These are phyloP conservation scores for Achroia grisella DNA, from an alignment of 1,140 invertebrate species.

Conservation along the genomic window DNA sequence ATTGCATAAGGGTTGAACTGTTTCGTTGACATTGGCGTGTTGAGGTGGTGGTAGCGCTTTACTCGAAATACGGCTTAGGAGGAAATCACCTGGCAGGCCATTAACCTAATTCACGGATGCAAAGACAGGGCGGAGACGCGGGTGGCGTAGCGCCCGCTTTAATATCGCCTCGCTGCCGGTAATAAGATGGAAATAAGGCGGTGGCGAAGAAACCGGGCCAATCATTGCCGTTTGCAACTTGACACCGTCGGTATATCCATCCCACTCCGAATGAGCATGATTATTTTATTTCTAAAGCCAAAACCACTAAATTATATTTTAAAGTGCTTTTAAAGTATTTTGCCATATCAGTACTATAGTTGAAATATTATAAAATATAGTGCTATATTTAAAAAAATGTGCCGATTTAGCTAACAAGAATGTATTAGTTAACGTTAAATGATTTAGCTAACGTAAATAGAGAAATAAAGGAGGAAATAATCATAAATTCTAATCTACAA, in stretches of 20 bases:
- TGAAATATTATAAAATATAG: too few species aligned
- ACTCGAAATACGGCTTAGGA: slow-evolving; percentile 62
- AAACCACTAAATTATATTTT: too few species aligned
- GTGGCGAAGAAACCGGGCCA: slow-evolving; percentile 57
- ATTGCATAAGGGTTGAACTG: slow-evolving; percentile 21
- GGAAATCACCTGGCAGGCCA: slow-evolving; percentile 71
- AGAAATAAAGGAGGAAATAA: too few species aligned
- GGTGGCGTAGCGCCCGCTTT: slow-evolving; percentile 59
- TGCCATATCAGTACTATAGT: too few species aligned
- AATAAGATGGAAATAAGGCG: slow-evolving; percentile 72
- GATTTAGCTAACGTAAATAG: too few species aligned
- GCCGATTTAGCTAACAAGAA: too few species aligned
- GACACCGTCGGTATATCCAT: slow-evolving; percentile 17
- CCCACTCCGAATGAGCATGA: not conserved
- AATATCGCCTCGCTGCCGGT: slow-evolving; percentile 64
- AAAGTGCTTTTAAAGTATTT: too few species aligned
- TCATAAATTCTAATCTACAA: too few species aligned
- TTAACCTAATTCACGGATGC: slow-evolving; percentile 71
- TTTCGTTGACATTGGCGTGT: slow-evolving; percentile 56
- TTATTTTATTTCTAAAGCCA: not conserved
- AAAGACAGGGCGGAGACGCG: slow-evolving; percentile 67
- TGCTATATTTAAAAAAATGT: too few species aligned
- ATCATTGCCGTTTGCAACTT: slow-evolving; percentile 50
- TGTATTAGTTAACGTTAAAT: too few species aligned
- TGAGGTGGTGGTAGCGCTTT: slow-evolving; percentile 40